Conservation (phyloP, 30 jellyfish, hydroid and myxozoan genomes). For the Sanderia malayensis region DNA sequence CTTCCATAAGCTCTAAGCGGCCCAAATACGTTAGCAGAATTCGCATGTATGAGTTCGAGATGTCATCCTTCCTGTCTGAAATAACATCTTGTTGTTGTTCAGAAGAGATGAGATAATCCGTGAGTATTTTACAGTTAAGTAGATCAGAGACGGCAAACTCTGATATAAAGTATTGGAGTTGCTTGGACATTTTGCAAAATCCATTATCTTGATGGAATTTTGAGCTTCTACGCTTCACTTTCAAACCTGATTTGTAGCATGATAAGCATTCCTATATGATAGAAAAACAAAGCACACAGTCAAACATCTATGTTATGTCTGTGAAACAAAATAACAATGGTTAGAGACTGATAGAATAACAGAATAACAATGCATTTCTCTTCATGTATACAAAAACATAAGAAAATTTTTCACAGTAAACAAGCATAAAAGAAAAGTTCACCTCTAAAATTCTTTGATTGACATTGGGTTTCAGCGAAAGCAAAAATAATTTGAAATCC, state of each 20-base stretch:
- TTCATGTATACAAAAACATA: no score
- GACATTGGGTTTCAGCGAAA: conserved; percentile 17
- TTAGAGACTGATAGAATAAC: no score
- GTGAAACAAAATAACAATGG: no score
- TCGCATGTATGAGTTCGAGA: conserved; percentile 48
- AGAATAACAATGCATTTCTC: no score
- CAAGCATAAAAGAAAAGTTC: no score
- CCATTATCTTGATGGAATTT: conserved; percentile 15
- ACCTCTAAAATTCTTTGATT: conserved; percentile 47
- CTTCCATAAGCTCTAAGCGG: conserved; percentile 39
- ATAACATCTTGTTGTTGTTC: conserved; percentile 7
- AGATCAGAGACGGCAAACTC: conserved; percentile 51
- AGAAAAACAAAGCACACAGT: no score
- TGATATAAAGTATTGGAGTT: conserved; percentile 34
- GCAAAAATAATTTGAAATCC: conserved; percentile 46
- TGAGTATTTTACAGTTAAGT: conserved; percentile 33
- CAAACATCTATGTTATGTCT: no score
- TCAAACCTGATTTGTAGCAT: conserved; percentile 19
- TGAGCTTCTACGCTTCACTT: conserved; percentile 23
- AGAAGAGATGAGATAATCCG: conserved; percentile 46
- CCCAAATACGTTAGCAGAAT: conserved; percentile 45
- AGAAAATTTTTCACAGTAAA: no score
- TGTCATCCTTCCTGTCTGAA: conserved; percentile 23
- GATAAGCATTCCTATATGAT: neutral
- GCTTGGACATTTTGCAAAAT: conserved; percentile 31